Evolutionary conservation across 2,113 vertebrate genomes (phyloP), one percentile per base, ranked within the genome.

Genomic region (Elephas maximus): DNA sequence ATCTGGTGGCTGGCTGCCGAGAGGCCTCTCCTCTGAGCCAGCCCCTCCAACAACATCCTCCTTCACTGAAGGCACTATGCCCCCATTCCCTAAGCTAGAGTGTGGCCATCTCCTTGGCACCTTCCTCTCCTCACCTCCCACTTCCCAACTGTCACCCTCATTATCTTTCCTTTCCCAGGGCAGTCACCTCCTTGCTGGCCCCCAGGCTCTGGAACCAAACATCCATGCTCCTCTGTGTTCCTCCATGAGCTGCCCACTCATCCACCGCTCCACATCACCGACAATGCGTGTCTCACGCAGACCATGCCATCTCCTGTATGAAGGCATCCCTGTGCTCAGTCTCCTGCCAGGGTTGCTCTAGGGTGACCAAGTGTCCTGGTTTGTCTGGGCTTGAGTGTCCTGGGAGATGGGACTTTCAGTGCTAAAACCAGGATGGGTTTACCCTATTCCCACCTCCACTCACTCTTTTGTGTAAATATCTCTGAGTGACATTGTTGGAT

Each of bases 271-370:
- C 12, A 28, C 45, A 26, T 24, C 23, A 51, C 45, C 45, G 28
- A 30, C 21, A 8, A 6, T 41, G 8, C 57, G 0, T 1, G 3
- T 62, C 73, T 78, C 28, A 0, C 0, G 24, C 18, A 57, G 24
- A 48, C 48, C 51, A 15, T 4, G 24, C 26, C 4, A 3, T 30
- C 37, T 9, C 74, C 18, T 21, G 2, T 4, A 0, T 33, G 26
- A 53, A 45, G 26, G 57, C 73, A 23, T 26, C 51, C 63, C 67
- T 18, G 9, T 12, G 37, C 53, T 48, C 18, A 28, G 17, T 51
- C 14, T 62, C 45, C 4, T 30, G 1, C 23, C 63, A 44, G 30
- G 45, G 14, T 2, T 8, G 15, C 12, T 57, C 48, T 30, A 37
- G 10, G 28, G 33, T 28, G 23, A 23, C 57, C 26, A 14, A 60